Conservation (phyloP, 2,113 vertebrate genomes). For the Tyrannus savana region DNA sequence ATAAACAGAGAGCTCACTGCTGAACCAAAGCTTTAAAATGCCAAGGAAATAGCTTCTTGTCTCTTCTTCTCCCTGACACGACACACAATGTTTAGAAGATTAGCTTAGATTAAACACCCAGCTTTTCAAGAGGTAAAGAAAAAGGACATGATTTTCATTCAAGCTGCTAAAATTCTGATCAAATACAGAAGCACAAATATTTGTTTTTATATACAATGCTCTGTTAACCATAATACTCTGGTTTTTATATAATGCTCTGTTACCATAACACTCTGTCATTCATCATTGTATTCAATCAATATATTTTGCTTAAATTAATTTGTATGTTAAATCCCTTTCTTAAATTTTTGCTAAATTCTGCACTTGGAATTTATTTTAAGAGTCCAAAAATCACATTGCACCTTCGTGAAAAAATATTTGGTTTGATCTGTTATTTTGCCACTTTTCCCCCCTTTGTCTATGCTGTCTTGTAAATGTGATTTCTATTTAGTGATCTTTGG, state of each 20-base stretch:
- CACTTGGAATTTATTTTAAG: not conserved
- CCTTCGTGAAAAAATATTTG: not conserved
- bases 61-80: not conserved
- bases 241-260: not conserved
- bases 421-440: not conserved
- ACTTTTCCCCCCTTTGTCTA: not conserved
- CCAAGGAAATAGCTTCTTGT: not conserved
- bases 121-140: not conserved
- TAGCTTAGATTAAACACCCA: not conserved
- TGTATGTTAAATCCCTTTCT: not conserved
- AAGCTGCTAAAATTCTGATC: not conserved
- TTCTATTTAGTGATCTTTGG: not conserved
- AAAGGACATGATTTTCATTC: not conserved
- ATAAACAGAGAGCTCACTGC: not conserved
- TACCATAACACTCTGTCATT: not conserved
- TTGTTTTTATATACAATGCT: not conserved
- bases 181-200: not conserved
- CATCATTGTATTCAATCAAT: not conserved
- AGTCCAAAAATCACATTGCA: not conserved
- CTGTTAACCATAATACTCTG: not conserved
- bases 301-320: not conserved
- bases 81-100: conserved; percentile 3
- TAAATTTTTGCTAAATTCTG: not conserved
- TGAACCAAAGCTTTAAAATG: not conserved
- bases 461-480: not conserved